Base-by-base conservation (phyloP, 2,113 vertebrate genomes). In the Scatophagus argus region DNA sequence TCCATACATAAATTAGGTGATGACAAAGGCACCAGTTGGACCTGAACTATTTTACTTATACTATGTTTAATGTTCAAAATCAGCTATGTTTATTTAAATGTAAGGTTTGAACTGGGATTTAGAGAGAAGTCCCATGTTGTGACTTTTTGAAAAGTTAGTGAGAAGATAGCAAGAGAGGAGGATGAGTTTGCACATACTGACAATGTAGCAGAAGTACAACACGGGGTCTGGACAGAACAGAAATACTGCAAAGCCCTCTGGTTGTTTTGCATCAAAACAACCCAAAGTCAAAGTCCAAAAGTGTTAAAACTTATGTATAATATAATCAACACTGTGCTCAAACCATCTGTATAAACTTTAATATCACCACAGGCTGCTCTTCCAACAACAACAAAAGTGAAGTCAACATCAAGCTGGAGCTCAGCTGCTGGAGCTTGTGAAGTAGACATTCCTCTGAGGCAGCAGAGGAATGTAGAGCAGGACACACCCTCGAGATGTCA, bases 401-500 rank as follows among this genome's bases (percentile, higher is more conserved):
- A 58, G 38, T 54, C 49, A 55, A 63, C 63, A 79, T 34, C 55
- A 67, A 56, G 72, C 43, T 32, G 51, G 54, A 82, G 51, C 27
- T 58, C 32, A 81, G 32, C 63, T 59, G 47, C 59, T 74, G 60
- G 54, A 79, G 79, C 32, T 43, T 38, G 70, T 66, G 82, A 87
- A 70, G 43, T 10, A 71, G 61, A 89, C 86, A 90, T 89, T 91
- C 87, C 84, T 90, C 72, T 59, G 84, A 87, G 85, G 72, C 83
- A 75, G 81, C 34, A 3, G 58, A 85, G 86, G 90, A 92, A 92
- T 92, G 89, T 85, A 16, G 61, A 88, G 79, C 67, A 79, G 74
- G 87, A 92, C 88, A 92, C 91, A 88, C 90, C 91, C 92, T 82
- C 58, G 23, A 89, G 84, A 87, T 87, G 81, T 89, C 84, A 79